phyloP scores from a whole-genome alignment of 2,888 invertebrate genomes.

The Branchipolynoe longqiensis region DNA sequence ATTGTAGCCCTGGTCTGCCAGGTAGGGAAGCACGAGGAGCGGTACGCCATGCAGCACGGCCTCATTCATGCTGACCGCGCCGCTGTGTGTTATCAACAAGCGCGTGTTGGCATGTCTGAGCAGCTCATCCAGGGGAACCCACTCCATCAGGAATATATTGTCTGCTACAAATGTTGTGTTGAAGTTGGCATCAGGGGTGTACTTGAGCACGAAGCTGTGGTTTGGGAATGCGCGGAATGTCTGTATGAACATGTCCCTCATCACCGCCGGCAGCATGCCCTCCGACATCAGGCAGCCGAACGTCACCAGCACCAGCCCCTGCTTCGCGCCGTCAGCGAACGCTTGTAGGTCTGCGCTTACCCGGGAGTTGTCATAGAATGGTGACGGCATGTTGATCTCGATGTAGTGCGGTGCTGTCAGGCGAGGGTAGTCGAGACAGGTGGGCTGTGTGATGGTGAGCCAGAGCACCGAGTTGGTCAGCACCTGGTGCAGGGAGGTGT shows the following conservation, averaged over 20 bases:
- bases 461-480: neutral
- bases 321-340: neutral
- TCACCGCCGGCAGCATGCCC: conserved; percentile 1
- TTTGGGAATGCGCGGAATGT: conserved; percentile 23
- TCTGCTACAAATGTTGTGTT: neutral
- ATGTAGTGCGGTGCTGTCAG: conserved; percentile 27
- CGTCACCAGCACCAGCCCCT: conserved; percentile 16
- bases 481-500: neutral
- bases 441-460: conserved; percentile 6
- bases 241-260: conserved; percentile 19
- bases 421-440: conserved; percentile 40
- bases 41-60: conserved; percentile 27
- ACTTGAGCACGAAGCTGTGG: conserved; percentile 21
- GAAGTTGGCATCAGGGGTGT: neutral
- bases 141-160: conserved; percentile 17
- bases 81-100: conserved; percentile 12
- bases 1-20: conserved; percentile 37
- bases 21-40: conserved; percentile 5
- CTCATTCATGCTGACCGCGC: conserved; percentile 27
- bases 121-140: conserved; percentile 38
- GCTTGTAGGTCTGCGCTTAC: neutral
- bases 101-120: neutral
- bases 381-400: conserved; percentile 7
- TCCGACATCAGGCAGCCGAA: conserved; percentile 5
- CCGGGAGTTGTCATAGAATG: neutral